These are phyloP conservation scores for Crossoptilon crossoptilon DNA, from an alignment of 2,797 vertebrate genomes.

Conservation along the genomic window DNA sequence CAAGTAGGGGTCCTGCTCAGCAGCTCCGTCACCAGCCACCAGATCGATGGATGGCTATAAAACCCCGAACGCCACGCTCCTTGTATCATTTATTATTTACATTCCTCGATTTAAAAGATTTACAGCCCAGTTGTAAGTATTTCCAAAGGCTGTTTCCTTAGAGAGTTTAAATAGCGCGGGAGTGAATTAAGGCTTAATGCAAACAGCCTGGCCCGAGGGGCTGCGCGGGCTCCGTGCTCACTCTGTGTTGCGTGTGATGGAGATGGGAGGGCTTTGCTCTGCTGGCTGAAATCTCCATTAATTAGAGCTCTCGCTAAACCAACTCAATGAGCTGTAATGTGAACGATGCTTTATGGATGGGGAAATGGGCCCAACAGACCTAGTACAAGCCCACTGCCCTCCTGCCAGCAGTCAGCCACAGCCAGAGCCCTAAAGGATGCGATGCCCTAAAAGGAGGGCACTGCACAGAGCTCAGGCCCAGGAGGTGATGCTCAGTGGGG, in stretches of 20 bases:
- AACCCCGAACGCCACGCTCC: background rate
- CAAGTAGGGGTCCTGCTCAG: fast-evolving
- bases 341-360: background rate
- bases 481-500: background rate
- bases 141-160: conserved; percentile 14
- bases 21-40: background rate
- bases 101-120: conserved; percentile 46
- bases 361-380: background rate
- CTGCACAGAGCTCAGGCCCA: background rate
- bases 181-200: conserved; percentile 6
- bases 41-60: background rate
- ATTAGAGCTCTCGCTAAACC: background rate
- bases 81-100: conserved; percentile 52
- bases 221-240: background rate
- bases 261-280: background rate
- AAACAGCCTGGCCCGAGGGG: background rate
- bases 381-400: background rate
- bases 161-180: background rate
- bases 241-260: background rate
- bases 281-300: fast-evolving
- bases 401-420: background rate
- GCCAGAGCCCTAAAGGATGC: no score
- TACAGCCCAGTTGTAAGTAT: conserved; percentile 4
- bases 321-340: fast-evolving
- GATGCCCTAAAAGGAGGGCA: no score